Percentiles rank a stretch among this genome's conserved stretches.
phyloP scores from a whole-genome alignment of 2,113 vertebrate genomes.

The Triplophysa siluroides region DNA sequence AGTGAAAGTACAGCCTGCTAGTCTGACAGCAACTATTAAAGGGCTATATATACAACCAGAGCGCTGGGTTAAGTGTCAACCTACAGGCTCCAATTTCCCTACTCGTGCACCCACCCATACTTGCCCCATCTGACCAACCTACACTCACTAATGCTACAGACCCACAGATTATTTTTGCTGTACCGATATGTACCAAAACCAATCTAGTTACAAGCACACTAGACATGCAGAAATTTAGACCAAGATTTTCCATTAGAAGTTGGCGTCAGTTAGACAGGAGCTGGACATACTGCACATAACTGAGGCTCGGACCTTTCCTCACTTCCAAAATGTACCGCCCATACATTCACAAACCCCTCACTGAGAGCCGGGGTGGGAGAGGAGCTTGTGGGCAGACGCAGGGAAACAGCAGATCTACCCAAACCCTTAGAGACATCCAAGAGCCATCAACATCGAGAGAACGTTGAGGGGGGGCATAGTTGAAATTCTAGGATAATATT shows the following conservation, averaged over 20 bases:
- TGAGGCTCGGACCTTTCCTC: slow-evolving; percentile 33
- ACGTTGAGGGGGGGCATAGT: slow-evolving; percentile 60
- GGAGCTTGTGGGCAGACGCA: slow-evolving; percentile 40
- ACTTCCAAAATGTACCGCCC: slow-evolving; percentile 10
- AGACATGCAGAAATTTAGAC: background rate
- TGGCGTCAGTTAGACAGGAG: slow-evolving; percentile 48
- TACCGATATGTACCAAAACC: too few relatives aligned
- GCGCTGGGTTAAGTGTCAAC: slow-evolving; percentile 62
- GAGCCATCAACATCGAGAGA: background rate
- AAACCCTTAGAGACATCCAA: slow-evolving; percentile 18
- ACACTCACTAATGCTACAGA: background rate
- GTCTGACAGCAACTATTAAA: slow-evolving; percentile 65
- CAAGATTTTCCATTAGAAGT: slow-evolving; percentile 26
- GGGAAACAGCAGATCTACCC: slow-evolving; percentile 1
- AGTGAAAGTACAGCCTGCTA: slow-evolving; percentile 48
- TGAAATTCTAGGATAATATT: slow-evolving; percentile 75
- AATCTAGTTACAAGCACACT: background rate
- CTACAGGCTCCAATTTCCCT: slow-evolving; percentile 46
- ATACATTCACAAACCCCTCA: slow-evolving; percentile 10
- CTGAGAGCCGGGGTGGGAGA: slow-evolving; percentile 43
- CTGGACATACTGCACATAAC: background rate
- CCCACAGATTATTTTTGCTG: background rate
- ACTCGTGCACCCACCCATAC: slow-evolving; percentile 6
- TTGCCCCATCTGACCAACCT: background rate
- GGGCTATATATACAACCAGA: slow-evolving; percentile 69